Percentiles rank a stretch among this genome's conserved stretches.
These are phyloP conservation scores for Coendou prehensilis DNA, from an alignment of 2,797 vertebrate genomes.

Conservation along the genomic window DNA sequence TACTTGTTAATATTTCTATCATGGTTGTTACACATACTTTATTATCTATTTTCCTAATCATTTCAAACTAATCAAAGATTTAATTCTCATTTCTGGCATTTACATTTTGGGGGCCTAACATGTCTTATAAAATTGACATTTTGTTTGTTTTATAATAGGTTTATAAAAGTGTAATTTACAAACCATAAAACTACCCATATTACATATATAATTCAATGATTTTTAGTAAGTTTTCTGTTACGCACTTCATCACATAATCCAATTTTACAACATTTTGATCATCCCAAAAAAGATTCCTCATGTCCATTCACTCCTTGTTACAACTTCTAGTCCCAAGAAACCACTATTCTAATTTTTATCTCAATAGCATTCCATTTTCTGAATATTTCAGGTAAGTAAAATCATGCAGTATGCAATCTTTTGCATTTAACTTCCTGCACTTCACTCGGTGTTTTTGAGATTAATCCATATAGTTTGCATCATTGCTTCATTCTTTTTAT, in stretches of 20 bases:
- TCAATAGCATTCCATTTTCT: neutral
- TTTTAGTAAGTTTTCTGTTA: neutral
- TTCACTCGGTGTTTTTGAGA: neutral
- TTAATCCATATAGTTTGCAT: neutral
- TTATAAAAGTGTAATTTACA: neutral
- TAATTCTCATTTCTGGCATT: constrained; percentile 17
- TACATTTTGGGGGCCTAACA: neutral
- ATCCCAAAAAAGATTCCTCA: neutral
- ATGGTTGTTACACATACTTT: neutral
- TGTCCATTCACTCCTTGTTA: neutral
- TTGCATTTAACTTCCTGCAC: neutral
- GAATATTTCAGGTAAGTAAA: neutral
- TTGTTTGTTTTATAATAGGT: neutral
- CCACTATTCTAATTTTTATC: neutral
- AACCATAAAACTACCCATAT: neutral
- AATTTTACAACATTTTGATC: neutral
- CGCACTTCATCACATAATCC: neutral
- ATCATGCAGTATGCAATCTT: neutral
- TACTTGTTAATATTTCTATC: neutral
- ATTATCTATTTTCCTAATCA: neutral
- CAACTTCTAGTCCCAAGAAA: neutral
- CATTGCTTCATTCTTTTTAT: constrained; percentile 13
- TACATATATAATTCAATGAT: neutral
- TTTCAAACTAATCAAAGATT: neutral
- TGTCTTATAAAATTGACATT: neutral